Evolutionary conservation across 2,113 vertebrate genomes (phyloP).

Genomic region (Ptilonorhynchus violaceus): DNA sequence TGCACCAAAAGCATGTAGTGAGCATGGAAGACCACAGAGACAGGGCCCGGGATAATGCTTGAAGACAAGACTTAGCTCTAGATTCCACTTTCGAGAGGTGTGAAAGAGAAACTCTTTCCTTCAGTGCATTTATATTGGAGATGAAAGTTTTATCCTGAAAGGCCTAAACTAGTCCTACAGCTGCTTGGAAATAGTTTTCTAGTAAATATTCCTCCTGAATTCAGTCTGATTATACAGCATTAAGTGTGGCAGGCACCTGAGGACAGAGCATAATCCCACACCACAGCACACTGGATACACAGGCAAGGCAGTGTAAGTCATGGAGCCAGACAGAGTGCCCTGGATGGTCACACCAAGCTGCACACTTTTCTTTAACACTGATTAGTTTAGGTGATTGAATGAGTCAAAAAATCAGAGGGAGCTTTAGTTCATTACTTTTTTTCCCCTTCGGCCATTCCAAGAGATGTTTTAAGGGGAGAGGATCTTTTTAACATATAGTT

Average conservation of each 20-base stretch:
- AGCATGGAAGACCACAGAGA: background rate
- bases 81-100: background rate
- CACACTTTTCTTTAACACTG: background rate
- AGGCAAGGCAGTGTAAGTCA: background rate
- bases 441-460: background rate
- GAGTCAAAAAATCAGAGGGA: background rate
- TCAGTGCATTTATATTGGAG: background rate
- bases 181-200: background rate
- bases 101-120: background rate
- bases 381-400: background rate
- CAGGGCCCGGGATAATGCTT: accelerated
- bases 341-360: background rate
- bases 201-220: background rate
- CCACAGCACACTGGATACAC: background rate
- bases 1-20: background rate
- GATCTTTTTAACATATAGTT: background rate
- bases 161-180: background rate
- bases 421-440: background rate
- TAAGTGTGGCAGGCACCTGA: background rate
- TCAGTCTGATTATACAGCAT: background rate
- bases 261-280: background rate
- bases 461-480: background rate
- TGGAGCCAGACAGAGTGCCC: background rate
- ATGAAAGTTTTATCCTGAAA: background rate
- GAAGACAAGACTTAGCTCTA: background rate